These are phyloP conservation scores for Autographa pulchrina DNA, from an alignment of 2,888 invertebrate species.

Conservation along the genomic window DNA sequence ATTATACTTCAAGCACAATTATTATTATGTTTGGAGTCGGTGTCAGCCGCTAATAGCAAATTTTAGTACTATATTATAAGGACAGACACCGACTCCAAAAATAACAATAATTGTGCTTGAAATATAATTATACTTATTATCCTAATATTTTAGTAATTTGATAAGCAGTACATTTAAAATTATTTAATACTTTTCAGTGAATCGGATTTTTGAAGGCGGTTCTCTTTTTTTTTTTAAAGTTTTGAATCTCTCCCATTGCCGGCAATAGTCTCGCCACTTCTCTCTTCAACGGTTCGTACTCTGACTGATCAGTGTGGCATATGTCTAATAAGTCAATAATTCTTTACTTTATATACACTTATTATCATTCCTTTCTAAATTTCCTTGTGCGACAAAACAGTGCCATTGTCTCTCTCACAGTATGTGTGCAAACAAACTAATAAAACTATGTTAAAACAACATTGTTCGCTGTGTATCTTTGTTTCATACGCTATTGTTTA, in stretches of 20 bases:
- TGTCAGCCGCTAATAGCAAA: too few species aligned
- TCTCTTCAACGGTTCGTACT: background rate
- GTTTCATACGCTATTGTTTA: constrained; percentile 28
- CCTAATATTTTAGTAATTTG: too few species aligned
- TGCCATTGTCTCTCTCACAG: constrained; percentile 9
- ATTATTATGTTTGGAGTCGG: too few species aligned
- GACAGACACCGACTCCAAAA: too few species aligned
- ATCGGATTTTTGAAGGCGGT: too few species aligned
- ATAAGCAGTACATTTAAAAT: too few species aligned
- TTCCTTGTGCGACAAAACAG: background rate
- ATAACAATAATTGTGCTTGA: too few species aligned
- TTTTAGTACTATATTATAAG: too few species aligned
- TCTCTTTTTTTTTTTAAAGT: too few species aligned
- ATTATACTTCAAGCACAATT: too few species aligned
- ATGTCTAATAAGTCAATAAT: background rate
- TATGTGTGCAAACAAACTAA: constrained; percentile 17
- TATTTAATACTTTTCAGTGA: too few species aligned
- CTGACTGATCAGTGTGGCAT: background rate
- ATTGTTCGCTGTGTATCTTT: constrained; percentile 19
- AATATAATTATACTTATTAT: too few species aligned
- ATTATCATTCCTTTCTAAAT: background rate
- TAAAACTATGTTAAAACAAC: constrained; percentile 15
- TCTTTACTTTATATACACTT: background rate
- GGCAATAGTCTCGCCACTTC: background rate
- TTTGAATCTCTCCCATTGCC: background rate